A percentile compares a stretch with the other conserved stretches of the same genome.
These are phyloP conservation scores for Aradophagus sp. DNA, from an alignment of 1,140 invertebrate genomes.

Conservation along the genomic window DNA sequence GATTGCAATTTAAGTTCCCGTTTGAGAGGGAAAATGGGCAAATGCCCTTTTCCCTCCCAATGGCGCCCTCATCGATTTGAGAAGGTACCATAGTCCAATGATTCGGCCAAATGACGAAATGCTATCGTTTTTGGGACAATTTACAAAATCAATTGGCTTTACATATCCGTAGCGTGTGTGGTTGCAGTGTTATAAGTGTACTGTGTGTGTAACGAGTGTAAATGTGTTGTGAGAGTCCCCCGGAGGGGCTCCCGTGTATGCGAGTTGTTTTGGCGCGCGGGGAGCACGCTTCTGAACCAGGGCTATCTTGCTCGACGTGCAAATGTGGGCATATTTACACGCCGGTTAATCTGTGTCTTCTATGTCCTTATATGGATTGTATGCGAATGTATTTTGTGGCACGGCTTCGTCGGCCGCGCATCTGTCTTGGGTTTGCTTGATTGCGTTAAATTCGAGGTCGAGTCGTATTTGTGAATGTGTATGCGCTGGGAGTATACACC, in stretches of 20 bases:
- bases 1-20: conserved; percentile 15
- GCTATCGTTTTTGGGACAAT: conserved; percentile 63
- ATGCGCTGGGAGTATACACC: conserved; percentile 77
- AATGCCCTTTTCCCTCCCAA: conserved; percentile 40
- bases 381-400: conserved; percentile 63
- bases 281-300: conserved; percentile 71
- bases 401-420: conserved; percentile 43
- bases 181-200: conserved; percentile 45
- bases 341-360: conserved; percentile 60
- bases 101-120: conserved; percentile 49
- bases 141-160: conserved; percentile 77
- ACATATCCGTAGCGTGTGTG: conserved; percentile 75
- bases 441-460: conserved; percentile 72
- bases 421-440: conserved; percentile 58
- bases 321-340: conserved; percentile 65
- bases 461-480: conserved; percentile 76
- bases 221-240: conserved; percentile 56
- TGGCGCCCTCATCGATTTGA: conserved; percentile 34
- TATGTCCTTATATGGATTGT: conserved; percentile 59
- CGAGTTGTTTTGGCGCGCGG: conserved; percentile 67
- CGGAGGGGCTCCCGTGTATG: conserved; percentile 65
- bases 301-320: conserved; percentile 64
- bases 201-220: conserved; percentile 62
- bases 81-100: conserved; percentile 29
- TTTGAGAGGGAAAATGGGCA: conserved; percentile 38